phyloP scores from a whole-genome alignment of 2,113 vertebrate genomes.

The Syngnathoides biaculeatus region DNA sequence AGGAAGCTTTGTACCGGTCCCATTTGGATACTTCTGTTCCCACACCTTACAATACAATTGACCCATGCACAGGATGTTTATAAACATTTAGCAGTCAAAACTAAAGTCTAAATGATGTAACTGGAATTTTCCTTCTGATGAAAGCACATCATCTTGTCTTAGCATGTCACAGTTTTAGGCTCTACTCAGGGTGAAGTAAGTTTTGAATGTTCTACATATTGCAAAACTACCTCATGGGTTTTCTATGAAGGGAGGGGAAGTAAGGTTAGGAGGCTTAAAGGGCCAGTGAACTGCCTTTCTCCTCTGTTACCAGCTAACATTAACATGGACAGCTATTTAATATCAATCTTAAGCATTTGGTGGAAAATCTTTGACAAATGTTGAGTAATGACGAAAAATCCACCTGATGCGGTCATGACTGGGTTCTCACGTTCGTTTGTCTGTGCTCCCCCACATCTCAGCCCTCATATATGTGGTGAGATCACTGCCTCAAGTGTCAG shows the following conservation, averaged over 20 bases:
- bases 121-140: conserved; percentile 1
- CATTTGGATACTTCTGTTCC: background rate
- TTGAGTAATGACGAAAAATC: background rate
- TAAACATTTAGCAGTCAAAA: background rate
- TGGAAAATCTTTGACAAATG: conserved; percentile 7
- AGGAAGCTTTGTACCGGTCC: background rate
- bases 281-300: background rate
- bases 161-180: conserved; percentile 11
- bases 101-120: background rate
- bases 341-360: conserved; percentile 3
- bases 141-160: background rate
- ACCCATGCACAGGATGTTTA: background rate
- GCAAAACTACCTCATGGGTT: conserved; percentile 15
- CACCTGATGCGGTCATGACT: conserved; percentile 13
- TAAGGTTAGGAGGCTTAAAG: conserved; percentile 2
- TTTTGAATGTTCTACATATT: conserved; percentile 26
- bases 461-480: conserved; percentile 36
- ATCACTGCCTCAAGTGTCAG: conserved; percentile 49
- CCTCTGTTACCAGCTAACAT: background rate
- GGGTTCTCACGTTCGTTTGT: conserved; percentile 42
- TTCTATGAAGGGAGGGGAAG: conserved; percentile 2
- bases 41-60: background rate
- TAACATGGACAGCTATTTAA: background rate
- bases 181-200: conserved; percentile 9
- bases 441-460: conserved; percentile 35